Conservation (phyloP, 2,797 vertebrate species). For the Liasis olivaceus region DNA sequence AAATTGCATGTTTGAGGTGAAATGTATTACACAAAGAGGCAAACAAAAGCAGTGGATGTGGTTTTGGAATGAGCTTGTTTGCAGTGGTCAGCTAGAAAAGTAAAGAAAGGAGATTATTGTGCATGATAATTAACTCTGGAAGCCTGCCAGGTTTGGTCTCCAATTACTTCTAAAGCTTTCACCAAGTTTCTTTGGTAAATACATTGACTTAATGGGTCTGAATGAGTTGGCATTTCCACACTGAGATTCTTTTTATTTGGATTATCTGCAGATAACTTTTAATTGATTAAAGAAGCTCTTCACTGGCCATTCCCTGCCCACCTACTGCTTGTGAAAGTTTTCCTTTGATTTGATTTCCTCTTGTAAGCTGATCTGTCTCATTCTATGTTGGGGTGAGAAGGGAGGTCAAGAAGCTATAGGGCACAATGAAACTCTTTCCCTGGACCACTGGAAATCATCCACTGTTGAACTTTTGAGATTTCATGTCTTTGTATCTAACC, state of each 20-base stretch:
- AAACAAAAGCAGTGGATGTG: background rate
- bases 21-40: slow-evolving; percentile 30
- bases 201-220: slow-evolving; percentile 11
- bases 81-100: slow-evolving; percentile 32
- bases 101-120: slow-evolving; percentile 44
- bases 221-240: slow-evolving; percentile 16
- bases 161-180: slow-evolving; percentile 43
- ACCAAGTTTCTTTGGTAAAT: background rate
- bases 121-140: slow-evolving; percentile 52
- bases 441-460: background rate
- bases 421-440: background rate
- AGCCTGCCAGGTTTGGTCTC: slow-evolving; percentile 31
- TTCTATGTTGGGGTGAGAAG: background rate
- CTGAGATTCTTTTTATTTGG: background rate
- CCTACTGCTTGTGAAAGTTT: background rate
- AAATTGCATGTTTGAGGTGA: slow-evolving; percentile 36
- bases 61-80: background rate
- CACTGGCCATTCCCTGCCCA: background rate
- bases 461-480: background rate
- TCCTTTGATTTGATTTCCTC: background rate
- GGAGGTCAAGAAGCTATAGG: background rate
- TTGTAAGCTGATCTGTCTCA: background rate
- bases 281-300: background rate
- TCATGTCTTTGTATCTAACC: background rate
- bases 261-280: background rate